Conservation (phyloP, 2,888 invertebrate genomes). For the Eristalis arbustorum region DNA sequence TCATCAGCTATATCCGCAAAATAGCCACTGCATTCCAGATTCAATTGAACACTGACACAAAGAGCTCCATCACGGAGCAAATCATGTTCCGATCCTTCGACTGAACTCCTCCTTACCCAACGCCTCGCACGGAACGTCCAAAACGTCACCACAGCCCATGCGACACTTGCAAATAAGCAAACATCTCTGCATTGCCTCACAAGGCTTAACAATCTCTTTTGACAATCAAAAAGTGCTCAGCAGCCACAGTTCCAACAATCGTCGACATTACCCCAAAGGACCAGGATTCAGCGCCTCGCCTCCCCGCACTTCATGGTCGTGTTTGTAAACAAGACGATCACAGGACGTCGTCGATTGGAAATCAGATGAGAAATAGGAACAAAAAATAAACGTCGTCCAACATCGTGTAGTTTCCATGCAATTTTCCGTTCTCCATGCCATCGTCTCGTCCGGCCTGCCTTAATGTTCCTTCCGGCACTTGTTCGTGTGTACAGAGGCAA, state of each 20-base stretch:
- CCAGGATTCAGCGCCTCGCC: background rate
- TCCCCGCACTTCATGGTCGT: background rate
- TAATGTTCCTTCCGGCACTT: constrained; percentile 19
- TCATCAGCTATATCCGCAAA: background rate
- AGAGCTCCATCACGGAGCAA: background rate
- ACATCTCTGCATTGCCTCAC: constrained; percentile 5
- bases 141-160: background rate
- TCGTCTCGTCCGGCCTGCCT: constrained; percentile 31
- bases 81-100: background rate
- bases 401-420: constrained; percentile 50
- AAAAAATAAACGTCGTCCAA: background rate
- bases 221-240: constrained; percentile 41
- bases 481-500: constrained; percentile 28
- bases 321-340: background rate
- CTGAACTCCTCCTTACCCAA: background rate
- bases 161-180: constrained; percentile 1
- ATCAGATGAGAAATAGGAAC: constrained; percentile 37
- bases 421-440: constrained; percentile 32
- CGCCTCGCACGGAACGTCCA: no score
- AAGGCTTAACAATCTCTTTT: constrained; percentile 31
- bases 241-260: constrained; percentile 9
- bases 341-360: constrained; percentile 40
- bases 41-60: background rate
- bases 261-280: background rate
- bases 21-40: background rate